Conservation (phyloP, 2,113 vertebrate genomes). For the Ursus arctos region DNA sequence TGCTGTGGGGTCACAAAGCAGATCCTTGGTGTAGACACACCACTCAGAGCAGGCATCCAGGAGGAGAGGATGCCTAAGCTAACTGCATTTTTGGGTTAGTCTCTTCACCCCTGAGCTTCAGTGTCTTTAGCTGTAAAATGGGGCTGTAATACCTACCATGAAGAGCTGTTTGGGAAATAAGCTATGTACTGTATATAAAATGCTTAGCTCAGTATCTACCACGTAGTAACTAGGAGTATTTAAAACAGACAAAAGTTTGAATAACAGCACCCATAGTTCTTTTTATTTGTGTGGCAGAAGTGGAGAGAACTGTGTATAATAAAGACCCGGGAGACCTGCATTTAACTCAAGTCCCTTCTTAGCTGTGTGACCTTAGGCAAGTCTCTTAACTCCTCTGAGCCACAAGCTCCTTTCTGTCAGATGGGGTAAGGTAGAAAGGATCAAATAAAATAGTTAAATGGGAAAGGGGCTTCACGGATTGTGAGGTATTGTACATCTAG, state of each 20-base stretch:
- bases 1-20: not conserved
- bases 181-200: not conserved
- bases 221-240: not conserved
- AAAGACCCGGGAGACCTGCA: not conserved
- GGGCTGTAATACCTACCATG: not conserved
- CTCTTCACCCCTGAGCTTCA: not conserved
- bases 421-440: not conserved
- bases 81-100: not conserved
- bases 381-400: not conserved
- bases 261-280: not conserved
- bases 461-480: not conserved
- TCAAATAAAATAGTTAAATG: not conserved
- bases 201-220: not conserved
- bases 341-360: not conserved
- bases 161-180: constrained; percentile 2
- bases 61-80: not conserved
- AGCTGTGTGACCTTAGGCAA: not conserved
- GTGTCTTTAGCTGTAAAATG: not conserved
- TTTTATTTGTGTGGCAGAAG: not conserved
- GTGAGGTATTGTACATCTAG: not conserved
- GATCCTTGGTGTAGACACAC: too few species aligned
- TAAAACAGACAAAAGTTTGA: not conserved
- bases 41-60: not conserved
- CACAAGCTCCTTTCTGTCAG: not conserved
- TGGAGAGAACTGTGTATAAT: not conserved